phyloP scores from a whole-genome alignment of 2,888 invertebrate genomes.

The Andricus quercusramuli region DNA sequence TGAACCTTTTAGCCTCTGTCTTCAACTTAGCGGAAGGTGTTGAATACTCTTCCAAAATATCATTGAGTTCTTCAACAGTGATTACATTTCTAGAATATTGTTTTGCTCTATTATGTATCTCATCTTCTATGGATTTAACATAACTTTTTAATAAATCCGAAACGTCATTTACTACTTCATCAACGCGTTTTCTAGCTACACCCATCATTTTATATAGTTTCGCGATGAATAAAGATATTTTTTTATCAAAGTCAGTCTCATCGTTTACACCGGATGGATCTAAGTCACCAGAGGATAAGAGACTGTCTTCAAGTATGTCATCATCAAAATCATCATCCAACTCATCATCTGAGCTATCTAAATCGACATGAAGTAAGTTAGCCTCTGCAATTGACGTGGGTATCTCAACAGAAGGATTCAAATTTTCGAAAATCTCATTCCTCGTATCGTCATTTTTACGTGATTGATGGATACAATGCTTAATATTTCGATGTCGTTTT shows the following conservation, averaged over 20 bases:
- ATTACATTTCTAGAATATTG: slow-evolving; percentile 1
- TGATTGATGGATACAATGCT: neutral
- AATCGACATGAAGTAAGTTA: neutral
- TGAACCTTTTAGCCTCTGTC: too few relatives aligned
- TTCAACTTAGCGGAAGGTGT: neutral
- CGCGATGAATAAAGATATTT: slow-evolving; percentile 1
- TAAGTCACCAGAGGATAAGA: neutral
- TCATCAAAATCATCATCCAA: neutral
- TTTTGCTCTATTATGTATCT: neutral
- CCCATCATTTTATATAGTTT: too few relatives aligned
- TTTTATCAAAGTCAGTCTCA: neutral
- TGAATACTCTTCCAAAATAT: slow-evolving; percentile 21
- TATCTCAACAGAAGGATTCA: neutral
- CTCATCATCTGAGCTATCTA: neutral
- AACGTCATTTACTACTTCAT: too few relatives aligned
- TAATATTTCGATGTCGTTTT: slow-evolving; percentile 17
- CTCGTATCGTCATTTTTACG: too few relatives aligned
- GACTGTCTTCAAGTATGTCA: neutral
- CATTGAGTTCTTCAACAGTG: neutral
- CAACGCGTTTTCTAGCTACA: too few relatives aligned
- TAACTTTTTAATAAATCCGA: too few relatives aligned
- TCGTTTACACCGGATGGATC: neutral
- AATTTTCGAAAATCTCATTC: too few relatives aligned
- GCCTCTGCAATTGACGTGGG: neutral
- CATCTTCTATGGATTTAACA: too few relatives aligned